Conservation (phyloP, 2,797 vertebrate genomes). For the Anas georgica region DNA sequence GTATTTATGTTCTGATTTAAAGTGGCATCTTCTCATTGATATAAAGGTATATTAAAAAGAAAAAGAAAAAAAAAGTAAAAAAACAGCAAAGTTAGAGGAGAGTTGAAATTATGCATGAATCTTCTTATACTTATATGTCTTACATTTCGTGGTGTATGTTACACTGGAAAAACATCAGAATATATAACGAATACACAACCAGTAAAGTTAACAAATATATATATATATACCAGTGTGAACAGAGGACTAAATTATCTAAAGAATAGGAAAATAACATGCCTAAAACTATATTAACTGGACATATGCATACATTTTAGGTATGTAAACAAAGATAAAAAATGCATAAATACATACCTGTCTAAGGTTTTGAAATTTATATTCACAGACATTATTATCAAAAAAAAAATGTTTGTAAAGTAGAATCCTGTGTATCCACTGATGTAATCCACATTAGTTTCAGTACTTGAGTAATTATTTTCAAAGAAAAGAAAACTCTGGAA, state of each 20-base stretch:
- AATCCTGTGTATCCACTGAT: background rate
- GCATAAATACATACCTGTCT: background rate
- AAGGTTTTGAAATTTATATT: background rate
- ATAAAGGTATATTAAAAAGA: background rate
- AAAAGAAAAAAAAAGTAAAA: background rate
- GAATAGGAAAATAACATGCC: background rate
- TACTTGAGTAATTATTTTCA: background rate
- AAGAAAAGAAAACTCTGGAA: background rate
- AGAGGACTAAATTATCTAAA: background rate
- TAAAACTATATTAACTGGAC: background rate
- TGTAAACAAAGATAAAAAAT: background rate
- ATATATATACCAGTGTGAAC: background rate
- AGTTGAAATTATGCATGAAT: background rate
- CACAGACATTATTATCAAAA: background rate
- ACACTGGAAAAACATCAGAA: background rate
- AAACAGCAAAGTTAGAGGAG: background rate
- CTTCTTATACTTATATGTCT: background rate
- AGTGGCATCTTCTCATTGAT: background rate
- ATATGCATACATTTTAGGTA: background rate
- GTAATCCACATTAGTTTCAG: background rate
- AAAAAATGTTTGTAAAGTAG: background rate
- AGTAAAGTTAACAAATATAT: background rate
- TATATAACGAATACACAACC: background rate
- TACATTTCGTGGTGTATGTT: background rate
- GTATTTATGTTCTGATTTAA: background rate